These are phyloP conservation scores for Osmerus eperlanus DNA, from an alignment of 2,113 vertebrate species.

Conservation along the genomic window DNA sequence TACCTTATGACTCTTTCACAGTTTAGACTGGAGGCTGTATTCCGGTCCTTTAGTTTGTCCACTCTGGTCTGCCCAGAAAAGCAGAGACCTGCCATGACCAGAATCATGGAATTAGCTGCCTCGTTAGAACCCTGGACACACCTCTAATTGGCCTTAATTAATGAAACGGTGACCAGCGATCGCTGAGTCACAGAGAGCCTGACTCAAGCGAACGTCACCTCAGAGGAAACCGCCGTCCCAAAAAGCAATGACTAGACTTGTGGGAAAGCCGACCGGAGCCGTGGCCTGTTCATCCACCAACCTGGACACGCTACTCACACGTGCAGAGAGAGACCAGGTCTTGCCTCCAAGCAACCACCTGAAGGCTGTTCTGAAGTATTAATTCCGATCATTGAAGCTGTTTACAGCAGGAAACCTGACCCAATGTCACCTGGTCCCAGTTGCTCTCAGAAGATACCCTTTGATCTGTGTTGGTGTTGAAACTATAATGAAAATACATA, in stretches of 20 bases:
- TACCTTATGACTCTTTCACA: conserved; percentile 66
- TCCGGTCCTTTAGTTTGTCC: conserved; percentile 39
- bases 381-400: no score
- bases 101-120: conserved; percentile 69
- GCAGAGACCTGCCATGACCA: conserved; percentile 62
- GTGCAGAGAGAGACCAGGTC: no score
- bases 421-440: no score
- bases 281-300: no score
- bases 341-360: no score
- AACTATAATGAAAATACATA: no score
- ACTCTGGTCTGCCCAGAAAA: conserved; percentile 61
- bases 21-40: conserved; percentile 57
- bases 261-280: conserved; percentile 9
- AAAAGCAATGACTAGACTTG: conserved; percentile 51
- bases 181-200: conserved; percentile 61
- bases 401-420: no score
- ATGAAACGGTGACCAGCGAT: conserved; percentile 56
- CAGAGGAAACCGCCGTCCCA: conserved; percentile 46
- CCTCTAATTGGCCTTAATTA: conserved; percentile 69
- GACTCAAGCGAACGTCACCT: conserved; percentile 53
- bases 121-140: conserved; percentile 72
- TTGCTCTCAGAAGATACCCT: no score
- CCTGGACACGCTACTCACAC: no score
- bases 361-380: no score
- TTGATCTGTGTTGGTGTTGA: no score